Conservation (phyloP, 2,113 vertebrate genomes). For the Oryzias curvinotus region DNA sequence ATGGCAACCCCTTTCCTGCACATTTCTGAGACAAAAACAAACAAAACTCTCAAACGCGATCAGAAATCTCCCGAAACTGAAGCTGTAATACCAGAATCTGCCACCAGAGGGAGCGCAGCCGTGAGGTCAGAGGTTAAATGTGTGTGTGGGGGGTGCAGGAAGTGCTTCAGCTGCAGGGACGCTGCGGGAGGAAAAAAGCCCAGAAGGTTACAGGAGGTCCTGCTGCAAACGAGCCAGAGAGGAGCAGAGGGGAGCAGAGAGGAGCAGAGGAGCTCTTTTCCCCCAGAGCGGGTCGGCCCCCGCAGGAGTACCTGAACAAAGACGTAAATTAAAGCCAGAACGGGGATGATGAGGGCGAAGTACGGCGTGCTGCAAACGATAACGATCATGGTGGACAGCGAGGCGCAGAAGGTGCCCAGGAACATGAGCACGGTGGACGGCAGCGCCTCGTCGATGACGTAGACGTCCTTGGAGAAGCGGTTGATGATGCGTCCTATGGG, state of each 20-base stretch:
- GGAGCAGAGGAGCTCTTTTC: constrained; percentile 6
- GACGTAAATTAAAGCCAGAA: constrained; percentile 84
- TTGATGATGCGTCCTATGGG: constrained; percentile 93
- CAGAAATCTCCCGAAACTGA: too few species aligned
- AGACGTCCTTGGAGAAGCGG: constrained; percentile 96
- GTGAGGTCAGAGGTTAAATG: neutral
- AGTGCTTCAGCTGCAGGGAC: constrained; percentile 47
- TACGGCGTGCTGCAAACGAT: constrained; percentile 87
- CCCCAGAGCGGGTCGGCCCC: neutral
- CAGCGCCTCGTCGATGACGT: constrained; percentile 88
- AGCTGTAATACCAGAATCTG: constrained; percentile 13
- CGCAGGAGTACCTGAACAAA: constrained; percentile 86
- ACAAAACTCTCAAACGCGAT: too few species aligned
- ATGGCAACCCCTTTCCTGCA: too few species aligned
- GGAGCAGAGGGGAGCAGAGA: constrained; percentile 5
- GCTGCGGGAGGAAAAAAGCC: constrained; percentile 26
- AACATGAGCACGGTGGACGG: constrained; percentile 86
- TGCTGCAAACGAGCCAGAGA: constrained; percentile 36
- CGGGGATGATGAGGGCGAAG: constrained; percentile 84
- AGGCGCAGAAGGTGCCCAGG: constrained; percentile 82
- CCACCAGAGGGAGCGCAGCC: constrained; percentile 57
- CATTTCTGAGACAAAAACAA: too few species aligned
- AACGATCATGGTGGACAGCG: constrained; percentile 86
- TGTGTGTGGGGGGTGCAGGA: constrained; percentile 41
- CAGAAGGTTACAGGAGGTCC: constrained; percentile 28